Percentiles rank a stretch among this genome's conserved stretches.
These are phyloP conservation scores for Haliaeetus leucogaster DNA, from an alignment of 2,113 vertebrate genomes.

Conservation along the genomic window DNA sequence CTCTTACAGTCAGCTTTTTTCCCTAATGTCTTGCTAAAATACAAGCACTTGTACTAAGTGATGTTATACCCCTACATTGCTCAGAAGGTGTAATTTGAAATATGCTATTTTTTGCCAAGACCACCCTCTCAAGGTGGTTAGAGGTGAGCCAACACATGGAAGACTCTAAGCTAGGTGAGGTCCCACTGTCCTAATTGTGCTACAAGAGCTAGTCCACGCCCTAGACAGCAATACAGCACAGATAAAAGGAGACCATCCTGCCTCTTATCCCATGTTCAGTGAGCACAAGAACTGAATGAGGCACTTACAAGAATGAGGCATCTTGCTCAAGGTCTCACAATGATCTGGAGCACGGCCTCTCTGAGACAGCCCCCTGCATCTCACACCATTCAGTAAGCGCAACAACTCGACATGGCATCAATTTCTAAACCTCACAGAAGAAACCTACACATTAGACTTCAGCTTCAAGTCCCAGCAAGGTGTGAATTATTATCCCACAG, in stretches of 20 bases:
- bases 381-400: neutral
- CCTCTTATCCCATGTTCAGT: neutral
- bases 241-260: neutral
- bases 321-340: neutral
- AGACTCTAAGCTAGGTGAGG: neutral
- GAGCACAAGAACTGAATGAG: neutral
- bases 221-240: neutral
- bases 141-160: neutral
- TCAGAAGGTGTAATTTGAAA: neutral
- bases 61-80: neutral
- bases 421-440: neutral
- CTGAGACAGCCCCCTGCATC: neutral
- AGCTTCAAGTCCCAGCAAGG: neutral
- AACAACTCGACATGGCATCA: neutral
- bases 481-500: slow-evolving; percentile 35
- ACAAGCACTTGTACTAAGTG: neutral
- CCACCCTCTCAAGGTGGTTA: neutral
- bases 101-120: neutral
- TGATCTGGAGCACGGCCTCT: accelerated
- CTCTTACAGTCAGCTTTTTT: neutral
- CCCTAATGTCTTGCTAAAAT: neutral
- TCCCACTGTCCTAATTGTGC: neutral
- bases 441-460: neutral
- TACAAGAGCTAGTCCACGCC: neutral
- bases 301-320: neutral